These are phyloP conservation scores for Ambastaia sidthimunki DNA, from an alignment of 2,797 vertebrate genomes.

Conservation along the genomic window DNA sequence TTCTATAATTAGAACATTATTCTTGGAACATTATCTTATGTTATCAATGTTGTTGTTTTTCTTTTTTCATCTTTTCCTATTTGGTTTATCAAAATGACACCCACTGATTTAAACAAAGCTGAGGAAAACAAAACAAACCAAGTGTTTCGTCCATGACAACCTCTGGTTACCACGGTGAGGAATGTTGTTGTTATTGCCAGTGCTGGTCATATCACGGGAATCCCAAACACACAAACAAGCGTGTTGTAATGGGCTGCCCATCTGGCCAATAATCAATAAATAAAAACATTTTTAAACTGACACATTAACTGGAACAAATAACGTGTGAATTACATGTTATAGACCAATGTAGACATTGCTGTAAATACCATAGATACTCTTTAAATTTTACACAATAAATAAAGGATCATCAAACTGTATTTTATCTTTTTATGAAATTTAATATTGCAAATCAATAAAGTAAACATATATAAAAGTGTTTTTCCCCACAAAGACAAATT, in stretches of 20 bases:
- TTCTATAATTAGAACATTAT: slow-evolving; percentile 16
- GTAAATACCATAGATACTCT: slow-evolving; percentile 57
- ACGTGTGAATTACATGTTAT: slow-evolving; percentile 76
- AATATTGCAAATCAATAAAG: slow-evolving; percentile 10
- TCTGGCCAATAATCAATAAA: slow-evolving; percentile 81
- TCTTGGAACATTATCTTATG: neutral
- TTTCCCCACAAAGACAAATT: neutral
- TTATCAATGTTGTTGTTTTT: slow-evolving; percentile 4
- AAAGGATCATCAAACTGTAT: neutral
- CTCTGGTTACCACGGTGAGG: slow-evolving; percentile 39
- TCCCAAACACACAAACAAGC: slow-evolving; percentile 73
- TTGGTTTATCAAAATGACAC: slow-evolving; percentile 11
- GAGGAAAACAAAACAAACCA: neutral
- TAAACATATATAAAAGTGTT: neutral
- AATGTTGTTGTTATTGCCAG: slow-evolving; percentile 57
- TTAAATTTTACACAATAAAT: neutral
- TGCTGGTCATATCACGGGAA: slow-evolving; percentile 54
- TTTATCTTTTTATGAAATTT: neutral
- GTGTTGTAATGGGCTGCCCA: slow-evolving; percentile 77
- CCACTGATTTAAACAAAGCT: slow-evolving; percentile 22
- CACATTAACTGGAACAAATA: slow-evolving; percentile 79
- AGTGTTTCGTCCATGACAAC: slow-evolving; percentile 30
- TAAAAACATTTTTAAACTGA: slow-evolving; percentile 74
- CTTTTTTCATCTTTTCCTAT: too few relatives aligned
- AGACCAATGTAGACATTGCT: slow-evolving; percentile 76